These are phyloP conservation scores for Platichthys flesus DNA, from an alignment of 2,113 vertebrate species.

Conservation along the genomic window DNA sequence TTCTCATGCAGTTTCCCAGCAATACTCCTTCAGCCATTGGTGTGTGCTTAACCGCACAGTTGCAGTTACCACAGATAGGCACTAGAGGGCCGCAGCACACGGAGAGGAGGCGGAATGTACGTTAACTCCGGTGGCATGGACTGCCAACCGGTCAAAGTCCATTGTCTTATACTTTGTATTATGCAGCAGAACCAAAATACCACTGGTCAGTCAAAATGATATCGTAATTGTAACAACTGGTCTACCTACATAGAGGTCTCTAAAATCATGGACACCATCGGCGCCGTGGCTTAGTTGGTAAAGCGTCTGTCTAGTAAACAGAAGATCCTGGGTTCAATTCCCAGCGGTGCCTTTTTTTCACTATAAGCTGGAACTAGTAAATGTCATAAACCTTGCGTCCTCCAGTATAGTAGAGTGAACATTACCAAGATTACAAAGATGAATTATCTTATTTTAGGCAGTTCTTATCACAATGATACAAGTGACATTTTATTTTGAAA, in stretches of 20 bases:
- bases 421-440: no score
- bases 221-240: no score
- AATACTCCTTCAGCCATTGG: background rate
- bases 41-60: background rate
- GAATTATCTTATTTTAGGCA: no score
- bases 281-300: conserved; percentile 8
- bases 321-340: conserved; percentile 36
- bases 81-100: conserved; percentile 67
- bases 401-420: no score
- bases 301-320: conserved; percentile 17
- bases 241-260: no score
- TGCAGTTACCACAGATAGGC: conserved; percentile 21
- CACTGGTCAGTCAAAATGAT: background rate
- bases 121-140: background rate
- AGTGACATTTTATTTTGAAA: background rate
- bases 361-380: no score
- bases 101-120: background rate
- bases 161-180: background rate
- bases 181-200: background rate
- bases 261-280: background rate
- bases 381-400: no score
- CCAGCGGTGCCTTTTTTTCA: conserved; percentile 28
- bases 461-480: no score
- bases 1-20: background rate
- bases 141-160: background rate